Conservation (phyloP, 2,113 vertebrate species). For the Anhinga rufa region DNA sequence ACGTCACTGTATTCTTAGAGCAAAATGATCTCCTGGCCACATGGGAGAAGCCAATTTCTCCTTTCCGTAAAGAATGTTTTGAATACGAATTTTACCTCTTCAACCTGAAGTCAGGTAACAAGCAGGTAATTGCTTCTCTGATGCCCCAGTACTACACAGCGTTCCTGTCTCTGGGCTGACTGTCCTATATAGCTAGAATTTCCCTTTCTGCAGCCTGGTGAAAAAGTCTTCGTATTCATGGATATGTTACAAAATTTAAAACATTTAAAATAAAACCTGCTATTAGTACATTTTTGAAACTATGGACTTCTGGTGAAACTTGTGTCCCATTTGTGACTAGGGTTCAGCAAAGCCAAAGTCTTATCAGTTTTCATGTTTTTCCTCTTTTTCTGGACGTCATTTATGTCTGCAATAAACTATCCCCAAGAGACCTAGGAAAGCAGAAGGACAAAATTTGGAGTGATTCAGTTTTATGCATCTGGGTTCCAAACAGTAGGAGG, state of each 20-base stretch:
- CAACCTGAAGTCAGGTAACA: slow-evolving; percentile 31
- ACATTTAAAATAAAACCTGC: not conserved
- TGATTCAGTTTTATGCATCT: not conserved
- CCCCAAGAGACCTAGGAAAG: not conserved
- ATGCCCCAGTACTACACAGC: not conserved
- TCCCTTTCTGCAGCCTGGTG: not conserved
- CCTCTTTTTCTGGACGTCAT: not conserved
- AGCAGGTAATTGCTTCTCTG: slow-evolving; percentile 61
- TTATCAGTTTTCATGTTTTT: not conserved
- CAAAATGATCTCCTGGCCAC: slow-evolving; percentile 21
- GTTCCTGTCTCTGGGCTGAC: not conserved
- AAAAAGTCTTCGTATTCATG: not conserved
- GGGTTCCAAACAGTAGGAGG: not conserved
- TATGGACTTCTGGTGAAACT: not conserved
- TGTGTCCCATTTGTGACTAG: not conserved
- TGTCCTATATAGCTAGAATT: not conserved
- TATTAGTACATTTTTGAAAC: not conserved
- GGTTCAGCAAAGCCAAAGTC: not conserved
- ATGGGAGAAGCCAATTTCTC: slow-evolving; percentile 69
- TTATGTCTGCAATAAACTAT: not conserved
- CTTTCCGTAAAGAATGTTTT: slow-evolving; percentile 49
- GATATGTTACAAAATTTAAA: not conserved
- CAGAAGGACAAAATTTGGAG: not conserved
- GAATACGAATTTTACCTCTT: slow-evolving; percentile 65
- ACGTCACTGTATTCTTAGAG: slow-evolving; percentile 41